These are phyloP conservation scores for Heterodera schachtii DNA, from an alignment of 1,140 invertebrate species.

Conservation along the genomic window DNA sequence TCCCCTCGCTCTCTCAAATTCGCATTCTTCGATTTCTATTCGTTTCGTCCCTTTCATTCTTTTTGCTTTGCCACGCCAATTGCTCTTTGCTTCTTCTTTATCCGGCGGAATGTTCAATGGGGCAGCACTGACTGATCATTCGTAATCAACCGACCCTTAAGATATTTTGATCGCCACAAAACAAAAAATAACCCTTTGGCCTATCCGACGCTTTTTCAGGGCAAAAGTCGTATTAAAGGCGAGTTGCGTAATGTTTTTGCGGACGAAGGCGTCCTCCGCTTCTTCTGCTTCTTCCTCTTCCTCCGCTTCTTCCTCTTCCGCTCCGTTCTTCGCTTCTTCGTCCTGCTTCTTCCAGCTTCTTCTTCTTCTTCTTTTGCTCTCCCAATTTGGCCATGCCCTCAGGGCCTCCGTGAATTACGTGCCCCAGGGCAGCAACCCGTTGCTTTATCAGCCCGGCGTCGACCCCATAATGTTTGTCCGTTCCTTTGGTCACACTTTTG, in stretches of 20 bases:
- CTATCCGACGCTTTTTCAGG: too few species aligned
- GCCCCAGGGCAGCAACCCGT: conserved; percentile 57
- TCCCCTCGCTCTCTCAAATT: not conserved
- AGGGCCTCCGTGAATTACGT: conserved; percentile 56
- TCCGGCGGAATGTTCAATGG: not conserved
- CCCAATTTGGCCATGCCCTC: not conserved
- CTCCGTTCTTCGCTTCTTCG: not conserved
- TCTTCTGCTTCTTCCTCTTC: too few species aligned
- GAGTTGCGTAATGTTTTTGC: too few species aligned
- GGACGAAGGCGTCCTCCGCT: too few species aligned
- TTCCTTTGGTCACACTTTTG: not conserved
- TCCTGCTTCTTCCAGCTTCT: not conserved
- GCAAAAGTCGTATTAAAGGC: too few species aligned
- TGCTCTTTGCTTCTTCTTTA: not conserved
- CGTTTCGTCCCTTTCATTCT: not conserved
- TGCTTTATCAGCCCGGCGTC: conserved; percentile 60
- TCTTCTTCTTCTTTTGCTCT: not conserved
- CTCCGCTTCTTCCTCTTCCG: too few species aligned
- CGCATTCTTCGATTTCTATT: not conserved
- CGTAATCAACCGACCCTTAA: not conserved
- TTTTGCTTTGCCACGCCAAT: not conserved
- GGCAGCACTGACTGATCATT: not conserved
- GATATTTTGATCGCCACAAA: not conserved
- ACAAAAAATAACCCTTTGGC: too few species aligned
- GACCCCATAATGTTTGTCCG: conserved; percentile 59